Percentiles rank a stretch among this genome's conserved stretches.
These are phyloP conservation scores for Drosophila mulleri DNA, from an alignment of 2,888 invertebrate genomes.

Conservation along the genomic window DNA sequence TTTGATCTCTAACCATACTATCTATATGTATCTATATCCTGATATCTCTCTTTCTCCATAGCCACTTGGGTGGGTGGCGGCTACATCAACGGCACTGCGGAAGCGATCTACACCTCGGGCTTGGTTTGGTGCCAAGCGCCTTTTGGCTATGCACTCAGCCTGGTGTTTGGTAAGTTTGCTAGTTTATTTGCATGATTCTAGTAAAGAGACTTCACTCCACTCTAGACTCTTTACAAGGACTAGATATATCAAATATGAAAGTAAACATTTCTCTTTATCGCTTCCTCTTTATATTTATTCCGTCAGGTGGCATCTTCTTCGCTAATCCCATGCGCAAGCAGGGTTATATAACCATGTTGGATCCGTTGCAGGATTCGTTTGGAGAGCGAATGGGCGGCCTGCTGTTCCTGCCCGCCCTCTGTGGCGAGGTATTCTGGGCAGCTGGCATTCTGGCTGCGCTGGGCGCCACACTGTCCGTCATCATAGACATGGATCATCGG, in stretches of 20 bases:
- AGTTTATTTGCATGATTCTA: too few relatives aligned
- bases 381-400: constrained; percentile 99
- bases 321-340: constrained; percentile 99
- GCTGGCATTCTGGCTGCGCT: constrained; percentile 98
- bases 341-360: constrained; percentile 99
- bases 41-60: constrained; percentile 82
- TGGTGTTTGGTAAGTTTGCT: constrained; percentile 92
- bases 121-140: constrained; percentile 99
- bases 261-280: not conserved
- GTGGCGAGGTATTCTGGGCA: constrained; percentile 99
- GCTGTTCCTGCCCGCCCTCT: constrained; percentile 97
- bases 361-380: constrained; percentile 98
- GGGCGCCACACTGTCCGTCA: constrained; percentile 98
- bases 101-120: constrained; percentile 96
- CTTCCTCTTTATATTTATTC: too few relatives aligned
- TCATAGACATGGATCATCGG: constrained; percentile 97
- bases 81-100: constrained; percentile 99
- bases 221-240: not conserved
- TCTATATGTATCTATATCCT: not conserved
- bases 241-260: too few relatives aligned
- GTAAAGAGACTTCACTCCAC: not conserved
- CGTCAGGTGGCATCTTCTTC: constrained; percentile 96
- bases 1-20: not conserved
- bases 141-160: constrained; percentile 98
- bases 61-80: constrained; percentile 99